phyloP scores from a whole-genome alignment of 1,140 invertebrate genomes.

The Thaumatotibia leucotreta region DNA sequence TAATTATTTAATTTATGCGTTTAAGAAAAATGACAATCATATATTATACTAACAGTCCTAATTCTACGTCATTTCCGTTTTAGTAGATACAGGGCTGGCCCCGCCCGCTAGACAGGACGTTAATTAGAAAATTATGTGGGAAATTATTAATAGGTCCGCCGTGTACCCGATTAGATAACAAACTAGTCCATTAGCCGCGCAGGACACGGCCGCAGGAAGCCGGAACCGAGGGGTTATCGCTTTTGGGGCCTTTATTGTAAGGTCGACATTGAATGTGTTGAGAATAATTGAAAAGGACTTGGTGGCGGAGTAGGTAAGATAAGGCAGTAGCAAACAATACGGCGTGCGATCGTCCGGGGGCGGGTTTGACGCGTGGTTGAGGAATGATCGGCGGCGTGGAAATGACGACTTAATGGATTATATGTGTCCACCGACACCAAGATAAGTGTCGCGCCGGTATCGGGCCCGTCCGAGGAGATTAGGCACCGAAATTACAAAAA shows the following conservation, averaged over 20 bases:
- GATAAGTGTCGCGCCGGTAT: conserved; percentile 69
- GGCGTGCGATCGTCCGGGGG: conserved; percentile 47
- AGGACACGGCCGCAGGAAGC: conserved; percentile 32
- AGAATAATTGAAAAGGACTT: conserved; percentile 41
- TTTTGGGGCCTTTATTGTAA: conserved; percentile 38
- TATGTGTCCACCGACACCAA: conserved; percentile 69
- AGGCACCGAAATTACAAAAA: conserved; percentile 69
- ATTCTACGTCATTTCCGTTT: conserved; percentile 44
- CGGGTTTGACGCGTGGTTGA: conserved; percentile 67
- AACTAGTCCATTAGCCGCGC: conserved; percentile 64
- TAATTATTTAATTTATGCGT: conserved; percentile 23
- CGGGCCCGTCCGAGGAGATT: conserved; percentile 63
- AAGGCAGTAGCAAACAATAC: conserved; percentile 69
- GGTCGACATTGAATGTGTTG: conserved; percentile 34
- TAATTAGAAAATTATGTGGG: conserved; percentile 68
- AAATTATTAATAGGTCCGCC: conserved; percentile 68
- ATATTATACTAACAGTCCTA: conserved; percentile 30
- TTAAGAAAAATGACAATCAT: conserved; percentile 16
- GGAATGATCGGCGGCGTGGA: conserved; percentile 70
- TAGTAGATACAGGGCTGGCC: conserved; percentile 27
- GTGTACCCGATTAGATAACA: conserved; percentile 70
- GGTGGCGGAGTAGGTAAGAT: conserved; percentile 43
- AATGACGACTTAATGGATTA: conserved; percentile 76
- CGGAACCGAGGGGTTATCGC: conserved; percentile 23
- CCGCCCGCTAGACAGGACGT: conserved; percentile 45